Base-by-base conservation (phyloP, 2,113 vertebrate genomes). In the Gracilinanus agilis region DNA sequence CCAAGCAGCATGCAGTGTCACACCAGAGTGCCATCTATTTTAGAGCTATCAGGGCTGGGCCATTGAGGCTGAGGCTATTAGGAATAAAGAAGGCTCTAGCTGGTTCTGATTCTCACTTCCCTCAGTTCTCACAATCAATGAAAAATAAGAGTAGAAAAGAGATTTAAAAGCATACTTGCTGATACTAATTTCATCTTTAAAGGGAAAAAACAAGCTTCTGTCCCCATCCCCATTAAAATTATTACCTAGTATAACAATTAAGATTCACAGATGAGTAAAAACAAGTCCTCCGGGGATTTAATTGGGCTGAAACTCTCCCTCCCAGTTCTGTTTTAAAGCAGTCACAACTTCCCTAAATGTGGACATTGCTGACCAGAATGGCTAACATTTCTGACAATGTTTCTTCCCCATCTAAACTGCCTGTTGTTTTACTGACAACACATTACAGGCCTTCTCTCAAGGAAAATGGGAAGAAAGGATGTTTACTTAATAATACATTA, bases 21-120 rank as follows among this genome's bases (percentile, higher is more conserved):
- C 88, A 95, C 95, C 24, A 54, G n/a, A 91, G 90, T 90, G 92
- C 53, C 12, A 58, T 56, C 54, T 94, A 95, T 93, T 95, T 90
- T 97, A 94, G 93, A 98, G 93, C 96, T 89, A 95, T 96, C 94
- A 92, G 93, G 95, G 93, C 95, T 98, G 94, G 96, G 91, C 89
- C 91, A 96, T 92, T 40, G 53, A 75, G 55, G 94, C 92, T 97
- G 94, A 75, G 55, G 94, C 92, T 97, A 93, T 97, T 97, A 96
- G 92, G 55, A 96, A 95, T 94, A 97, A 97, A 97, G 93, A 90
- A 1, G 53, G 53, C 94, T 96, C 93, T 96, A 92, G 40, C 90
- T 55, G 94, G 34, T 95, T 92, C 67, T 89, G 89, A 96, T 96
- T 96, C 91, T 96, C 96, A 95, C 90, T 94, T 96, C 95, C 27